Evolutionary conservation across 2,113 vertebrate genomes (phyloP).

Genomic region (Pseudonaja textilis): DNA sequence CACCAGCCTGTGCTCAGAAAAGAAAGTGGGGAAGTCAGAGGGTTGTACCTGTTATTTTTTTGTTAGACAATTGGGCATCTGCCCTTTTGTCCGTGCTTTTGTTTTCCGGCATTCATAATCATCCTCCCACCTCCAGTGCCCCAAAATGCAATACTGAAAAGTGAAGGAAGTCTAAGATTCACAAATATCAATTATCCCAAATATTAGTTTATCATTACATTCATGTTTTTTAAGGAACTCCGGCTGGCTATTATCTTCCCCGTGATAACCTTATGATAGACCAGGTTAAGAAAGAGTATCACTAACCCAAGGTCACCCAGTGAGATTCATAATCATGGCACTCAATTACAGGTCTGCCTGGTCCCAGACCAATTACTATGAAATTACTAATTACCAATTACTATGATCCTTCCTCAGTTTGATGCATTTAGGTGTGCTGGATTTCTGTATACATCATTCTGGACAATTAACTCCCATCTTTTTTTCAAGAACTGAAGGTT

Average conservation of each 20-base stretch:
- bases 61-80: slow-evolving; percentile 47
- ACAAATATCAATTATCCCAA: background rate
- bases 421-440: background rate
- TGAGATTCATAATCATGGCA: background rate
- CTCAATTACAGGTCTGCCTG: background rate
- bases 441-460: background rate
- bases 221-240: background rate
- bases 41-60: background rate
- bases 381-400: background rate
- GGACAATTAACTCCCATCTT: background rate
- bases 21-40: background rate
- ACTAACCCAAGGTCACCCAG: background rate
- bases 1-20: slow-evolving; percentile 30
- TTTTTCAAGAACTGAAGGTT: background rate
- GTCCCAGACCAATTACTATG: background rate
- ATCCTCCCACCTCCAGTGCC: background rate
- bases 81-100: slow-evolving; percentile 34
- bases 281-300: background rate
- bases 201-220: background rate
- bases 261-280: background rate
- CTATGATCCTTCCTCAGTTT: background rate
- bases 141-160: background rate
- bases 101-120: slow-evolving; percentile 43
- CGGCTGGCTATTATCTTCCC: background rate
- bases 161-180: background rate